Evolutionary conservation across 2,113 vertebrate species (phyloP).

Genomic region (Paratilapia polleni): DNA sequence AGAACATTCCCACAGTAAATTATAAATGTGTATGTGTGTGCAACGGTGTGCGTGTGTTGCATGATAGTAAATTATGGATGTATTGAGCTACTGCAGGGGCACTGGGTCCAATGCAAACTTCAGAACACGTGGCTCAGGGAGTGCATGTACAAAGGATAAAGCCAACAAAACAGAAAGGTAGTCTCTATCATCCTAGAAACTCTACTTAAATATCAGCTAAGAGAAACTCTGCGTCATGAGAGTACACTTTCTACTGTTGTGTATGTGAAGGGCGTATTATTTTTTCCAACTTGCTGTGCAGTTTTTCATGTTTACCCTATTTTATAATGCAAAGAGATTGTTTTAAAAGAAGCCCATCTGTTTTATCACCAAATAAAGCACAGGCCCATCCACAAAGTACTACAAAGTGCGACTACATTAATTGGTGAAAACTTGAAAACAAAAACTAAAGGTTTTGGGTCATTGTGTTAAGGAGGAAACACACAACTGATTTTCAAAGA

Average conservation of each 20-base stretch:
- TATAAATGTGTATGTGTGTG: conserved; percentile 68
- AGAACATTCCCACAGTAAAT: conserved; percentile 81
- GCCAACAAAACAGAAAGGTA: background rate
- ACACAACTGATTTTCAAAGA: background rate
- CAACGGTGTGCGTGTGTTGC: conserved; percentile 42
- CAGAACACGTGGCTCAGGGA: conserved; percentile 22
- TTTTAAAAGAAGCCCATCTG: conserved; percentile 3
- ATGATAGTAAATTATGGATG: conserved; percentile 75
- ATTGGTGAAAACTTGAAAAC: conserved; percentile 9
- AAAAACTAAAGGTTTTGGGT: background rate
- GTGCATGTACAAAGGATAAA: conserved; percentile 6
- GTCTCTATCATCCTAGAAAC: background rate
- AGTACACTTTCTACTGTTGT: background rate
- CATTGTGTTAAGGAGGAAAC: background rate
- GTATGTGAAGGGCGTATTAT: background rate
- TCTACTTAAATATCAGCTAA: background rate
- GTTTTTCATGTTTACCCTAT: background rate
- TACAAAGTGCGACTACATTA: conserved; percentile 14
- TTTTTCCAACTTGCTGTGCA: background rate
- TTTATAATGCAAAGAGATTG: background rate
- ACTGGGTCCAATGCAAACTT: conserved; percentile 60
- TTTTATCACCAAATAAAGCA: background rate
- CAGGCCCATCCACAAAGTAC: background rate
- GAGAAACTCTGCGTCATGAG: background rate
- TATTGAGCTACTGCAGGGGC: conserved; percentile 53